Conservation (phyloP, 2,888 invertebrate genomes). For the Drosophila antonietae region DNA sequence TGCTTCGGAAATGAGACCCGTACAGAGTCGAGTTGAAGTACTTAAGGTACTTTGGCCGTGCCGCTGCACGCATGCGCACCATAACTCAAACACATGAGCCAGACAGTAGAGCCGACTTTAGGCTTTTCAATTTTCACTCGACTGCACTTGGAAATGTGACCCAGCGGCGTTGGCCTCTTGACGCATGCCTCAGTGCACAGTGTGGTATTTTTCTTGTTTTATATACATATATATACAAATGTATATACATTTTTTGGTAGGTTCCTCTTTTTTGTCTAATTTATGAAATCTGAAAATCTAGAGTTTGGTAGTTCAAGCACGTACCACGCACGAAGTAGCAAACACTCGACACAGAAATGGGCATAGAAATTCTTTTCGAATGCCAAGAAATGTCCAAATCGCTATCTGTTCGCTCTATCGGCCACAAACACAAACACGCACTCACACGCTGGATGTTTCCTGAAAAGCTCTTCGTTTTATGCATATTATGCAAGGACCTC, state of each 20-base stretch:
- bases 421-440: conserved; percentile 16
- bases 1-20: conserved; percentile 12
- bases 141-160: conserved; percentile 57
- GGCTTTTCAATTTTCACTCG: conserved; percentile 60
- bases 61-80: conserved; percentile 70
- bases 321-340: conserved; percentile 64
- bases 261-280: conserved; percentile 62
- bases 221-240: neutral
- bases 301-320: conserved; percentile 75
- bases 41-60: conserved; percentile 43
- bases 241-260: conserved; percentile 14
- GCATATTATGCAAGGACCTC: conserved; percentile 31
- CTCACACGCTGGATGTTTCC: neutral
- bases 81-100: conserved; percentile 73
- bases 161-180: conserved; percentile 38
- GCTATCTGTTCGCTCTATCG: conserved; percentile 40
- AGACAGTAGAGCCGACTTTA: conserved; percentile 15
- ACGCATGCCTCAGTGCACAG: conserved; percentile 46
- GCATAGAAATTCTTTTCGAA: conserved; percentile 55
- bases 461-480: conserved; percentile 27
- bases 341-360: conserved; percentile 64
- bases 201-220: conserved; percentile 4
- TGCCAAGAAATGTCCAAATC: conserved; percentile 53
- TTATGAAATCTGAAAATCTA: conserved; percentile 65
- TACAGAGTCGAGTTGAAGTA: conserved; percentile 1